Evolutionary conservation across 2,113 vertebrate species (phyloP).

Genomic region (Passer montanus): DNA sequence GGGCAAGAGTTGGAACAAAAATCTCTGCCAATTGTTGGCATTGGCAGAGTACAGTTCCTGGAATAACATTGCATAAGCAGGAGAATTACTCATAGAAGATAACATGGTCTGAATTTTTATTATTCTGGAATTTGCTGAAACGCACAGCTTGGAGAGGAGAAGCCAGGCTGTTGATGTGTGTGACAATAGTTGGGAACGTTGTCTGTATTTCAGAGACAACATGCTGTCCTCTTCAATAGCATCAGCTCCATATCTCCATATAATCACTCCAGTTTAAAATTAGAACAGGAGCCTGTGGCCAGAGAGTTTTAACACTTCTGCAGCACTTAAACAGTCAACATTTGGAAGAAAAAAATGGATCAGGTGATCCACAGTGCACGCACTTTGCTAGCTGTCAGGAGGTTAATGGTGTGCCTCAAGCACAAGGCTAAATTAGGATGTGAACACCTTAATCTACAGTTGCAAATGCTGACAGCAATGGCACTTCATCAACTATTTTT

Average conservation of each 20-base stretch:
- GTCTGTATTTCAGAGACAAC: constrained; percentile 23
- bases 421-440: constrained; percentile 41
- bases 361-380: background rate
- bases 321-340: constrained; percentile 50
- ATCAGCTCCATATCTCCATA: background rate
- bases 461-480: constrained; percentile 48
- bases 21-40: constrained; percentile 37
- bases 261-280: constrained; percentile 39
- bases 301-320: background rate
- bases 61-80: constrained; percentile 55
- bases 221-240: background rate
- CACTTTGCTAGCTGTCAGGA: constrained; percentile 44
- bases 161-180: constrained; percentile 11
- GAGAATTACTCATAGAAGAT: constrained; percentile 32
- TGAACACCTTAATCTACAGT: constrained; percentile 48
- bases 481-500: constrained; percentile 42
- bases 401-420: constrained; percentile 48
- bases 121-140: constrained; percentile 43
- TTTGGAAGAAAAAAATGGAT: background rate
- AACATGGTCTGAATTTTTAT: constrained; percentile 32
- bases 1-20: constrained; percentile 26
- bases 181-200: constrained; percentile 27
- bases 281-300: background rate
- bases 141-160: background rate
- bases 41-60: constrained; percentile 33